Base-by-base conservation (phyloP, 2,888 invertebrate species). In the Acrobasis consociella region DNA sequence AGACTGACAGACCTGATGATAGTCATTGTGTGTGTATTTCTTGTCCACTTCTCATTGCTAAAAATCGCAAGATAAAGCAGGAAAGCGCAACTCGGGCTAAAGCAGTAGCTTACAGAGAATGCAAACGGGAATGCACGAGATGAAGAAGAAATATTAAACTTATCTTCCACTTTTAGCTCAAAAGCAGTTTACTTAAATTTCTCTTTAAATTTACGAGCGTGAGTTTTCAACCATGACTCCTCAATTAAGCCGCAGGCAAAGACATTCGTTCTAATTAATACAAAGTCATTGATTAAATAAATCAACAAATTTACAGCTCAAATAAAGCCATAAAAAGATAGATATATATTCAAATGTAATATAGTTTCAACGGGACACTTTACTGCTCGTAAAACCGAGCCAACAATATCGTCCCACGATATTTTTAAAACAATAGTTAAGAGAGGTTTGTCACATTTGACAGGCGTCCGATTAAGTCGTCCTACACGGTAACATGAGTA, bases 391-490 rank as follows among this genome's bases (percentile, higher is more conserved):
- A 80, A 80, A 79, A 75, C 59, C 70, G 66, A 62, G 73, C 67
- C 71, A 69, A 68, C 69, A 69, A 72, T 70, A 67, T 69, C 66
- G n/a, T 62, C 83, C 81, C 80, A 82, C 83, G 77, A 76, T 65
- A 66, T 62, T 62, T 67, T 64, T 67, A 62, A 75, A 71, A 77
- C 76, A 77, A 77, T 76, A 68, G 73, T 65, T 52, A 49, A 59
- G 38, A 55, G 67, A 46, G 52, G 66, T 64, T 65, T 68, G 71
- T 70, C 69, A 72, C 74, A 69, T 73, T 72, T 75, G 73, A 72
- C 69, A 68, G 66, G 58, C 63, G 62, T 70, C 59, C 65, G 71
- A 72, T 71, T 71, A 71, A 65, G 59, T 11, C 58, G 39, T 58
- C 60, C 62, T 62, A 62, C 62, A 62, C 62, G n/a, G 62, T 55